Evolutionary conservation across 2,113 vertebrate species (phyloP), one percentile per base, ranked within the genome.

Genomic region (Lagenorhynchus albirostris): DNA sequence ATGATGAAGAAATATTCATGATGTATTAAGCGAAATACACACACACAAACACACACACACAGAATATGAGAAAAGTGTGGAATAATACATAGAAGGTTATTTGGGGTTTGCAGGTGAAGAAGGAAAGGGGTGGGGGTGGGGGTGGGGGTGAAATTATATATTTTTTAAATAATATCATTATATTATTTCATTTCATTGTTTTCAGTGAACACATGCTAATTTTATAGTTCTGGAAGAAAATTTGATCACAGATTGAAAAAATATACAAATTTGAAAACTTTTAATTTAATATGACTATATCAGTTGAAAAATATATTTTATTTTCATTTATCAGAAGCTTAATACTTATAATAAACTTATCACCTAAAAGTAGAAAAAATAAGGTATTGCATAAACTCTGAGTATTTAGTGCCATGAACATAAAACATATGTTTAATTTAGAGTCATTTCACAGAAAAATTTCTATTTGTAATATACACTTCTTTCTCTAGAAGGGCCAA

Each of bases 141-240:
- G 84, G 36, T 60, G 58, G 12, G 41, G 47, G 15, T 93, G 44
- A 71, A 95, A 89, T 68, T 84, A 70, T 55, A 82, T 76, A 63
- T 85, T 11, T 83, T 80, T 90, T 80, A 31, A 21, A 58, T 84
- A 47, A 76, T 17, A 77, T 50, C 74, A 93, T 63, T 73, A 44
- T 29, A 79, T 80, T 82, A 95, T 93, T 94, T 94, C 38, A 95
- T 93, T 94, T 94, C 38, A 74, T 70, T 63, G 18, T 21, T 85
- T 91, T 38, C 20, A 74, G 55, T 73, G 62, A 95, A 55, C 25
- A 41, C 26, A 60, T 38, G 60, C 44, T 70, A 86, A 84, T 85
- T 94, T 88, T 50, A 58, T 81, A 89, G 71, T 80, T 95, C 58
- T 92, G 70, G 31, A 94, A 71, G 53, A 65, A 91, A 3, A 86